Conservation (phyloP, 1,140 invertebrate genomes). For the Philopotamus ludificatus region DNA sequence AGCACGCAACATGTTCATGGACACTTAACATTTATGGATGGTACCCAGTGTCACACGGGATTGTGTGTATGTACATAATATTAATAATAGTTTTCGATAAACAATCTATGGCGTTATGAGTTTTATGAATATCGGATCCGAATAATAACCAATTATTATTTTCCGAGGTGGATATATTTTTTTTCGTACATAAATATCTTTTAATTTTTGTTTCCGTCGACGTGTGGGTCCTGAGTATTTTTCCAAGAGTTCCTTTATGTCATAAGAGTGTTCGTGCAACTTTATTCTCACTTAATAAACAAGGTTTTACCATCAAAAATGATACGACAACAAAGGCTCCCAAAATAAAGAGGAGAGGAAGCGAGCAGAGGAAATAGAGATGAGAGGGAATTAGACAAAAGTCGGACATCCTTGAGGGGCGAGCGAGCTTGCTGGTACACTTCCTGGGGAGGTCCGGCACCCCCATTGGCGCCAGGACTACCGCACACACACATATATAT, state of each 20-base stretch:
- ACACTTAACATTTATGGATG: too few species aligned
- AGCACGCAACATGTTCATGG: too few species aligned
- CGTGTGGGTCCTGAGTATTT: not conserved
- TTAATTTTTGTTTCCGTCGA: not conserved
- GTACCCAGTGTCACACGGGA: too few species aligned
- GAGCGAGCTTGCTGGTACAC: not conserved
- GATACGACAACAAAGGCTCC: not conserved
- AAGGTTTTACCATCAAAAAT: constrained; percentile 10
- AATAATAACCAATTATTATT: too few species aligned
- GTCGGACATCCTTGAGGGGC: constrained; percentile 17
- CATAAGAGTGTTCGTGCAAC: not conserved
- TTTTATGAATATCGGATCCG: too few species aligned
- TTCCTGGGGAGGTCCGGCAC: constrained; percentile 5
- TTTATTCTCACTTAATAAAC: not conserved
- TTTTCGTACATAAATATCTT: too few species aligned
- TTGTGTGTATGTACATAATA: too few species aligned
- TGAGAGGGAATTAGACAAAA: constrained; percentile 31
- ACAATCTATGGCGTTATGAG: too few species aligned
- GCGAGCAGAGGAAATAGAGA: constrained; percentile 19
- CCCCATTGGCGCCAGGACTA: not conserved
- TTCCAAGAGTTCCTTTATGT: not conserved
- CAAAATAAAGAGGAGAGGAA: not conserved
- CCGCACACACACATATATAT: not conserved
- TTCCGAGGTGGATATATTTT: too few species aligned
- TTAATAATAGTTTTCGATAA: too few species aligned